phyloP scores from a whole-genome alignment of 2,797 vertebrate genomes.

The Sebastes steindachneri region DNA sequence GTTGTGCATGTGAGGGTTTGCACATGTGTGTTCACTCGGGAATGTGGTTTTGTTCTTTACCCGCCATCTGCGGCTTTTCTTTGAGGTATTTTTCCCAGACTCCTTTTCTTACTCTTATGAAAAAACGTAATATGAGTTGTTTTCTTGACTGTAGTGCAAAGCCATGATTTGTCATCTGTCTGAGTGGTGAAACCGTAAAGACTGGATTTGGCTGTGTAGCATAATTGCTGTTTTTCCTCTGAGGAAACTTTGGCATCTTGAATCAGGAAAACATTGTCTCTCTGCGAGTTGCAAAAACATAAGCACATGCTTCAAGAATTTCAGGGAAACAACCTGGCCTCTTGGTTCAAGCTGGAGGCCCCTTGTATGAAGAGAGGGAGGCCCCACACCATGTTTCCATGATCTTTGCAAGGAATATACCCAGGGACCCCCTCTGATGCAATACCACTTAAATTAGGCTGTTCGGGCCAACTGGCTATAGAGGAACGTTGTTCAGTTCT shows the following conservation, averaged over 20 bases:
- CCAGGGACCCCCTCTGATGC: conserved; percentile 72
- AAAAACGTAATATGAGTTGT: conserved; percentile 32
- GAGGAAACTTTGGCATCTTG: conserved; percentile 34
- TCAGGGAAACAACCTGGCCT: conserved; percentile 70
- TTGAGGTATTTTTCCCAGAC: conserved; percentile 74
- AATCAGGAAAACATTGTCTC: conserved; percentile 53
- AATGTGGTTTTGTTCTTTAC: conserved; percentile 74
- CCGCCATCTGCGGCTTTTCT: conserved; percentile 71
- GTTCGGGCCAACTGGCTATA: conserved; percentile 55
- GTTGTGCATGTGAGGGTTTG: conserved; percentile 63
- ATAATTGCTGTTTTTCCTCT: conserved; percentile 56
- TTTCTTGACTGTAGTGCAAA: conserved; percentile 30
- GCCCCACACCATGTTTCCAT: conserved; percentile 54
- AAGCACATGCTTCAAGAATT: conserved; percentile 77
- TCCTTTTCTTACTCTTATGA: conserved; percentile 46
- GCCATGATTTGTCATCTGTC: conserved; percentile 43
- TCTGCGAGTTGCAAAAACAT: conserved; percentile 63
- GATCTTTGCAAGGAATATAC: conserved; percentile 65
- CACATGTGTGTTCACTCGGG: conserved; percentile 75
- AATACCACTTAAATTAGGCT: conserved; percentile 51
- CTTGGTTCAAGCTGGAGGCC: conserved; percentile 58
- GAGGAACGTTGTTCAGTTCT: conserved; percentile 56
- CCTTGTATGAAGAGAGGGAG: conserved; percentile 52
- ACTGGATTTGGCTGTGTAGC: conserved; percentile 35
- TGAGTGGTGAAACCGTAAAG: conserved; percentile 35